Evolutionary conservation across 2,888 invertebrate genomes (phyloP).

Genomic region (Athalia circularis): DNA sequence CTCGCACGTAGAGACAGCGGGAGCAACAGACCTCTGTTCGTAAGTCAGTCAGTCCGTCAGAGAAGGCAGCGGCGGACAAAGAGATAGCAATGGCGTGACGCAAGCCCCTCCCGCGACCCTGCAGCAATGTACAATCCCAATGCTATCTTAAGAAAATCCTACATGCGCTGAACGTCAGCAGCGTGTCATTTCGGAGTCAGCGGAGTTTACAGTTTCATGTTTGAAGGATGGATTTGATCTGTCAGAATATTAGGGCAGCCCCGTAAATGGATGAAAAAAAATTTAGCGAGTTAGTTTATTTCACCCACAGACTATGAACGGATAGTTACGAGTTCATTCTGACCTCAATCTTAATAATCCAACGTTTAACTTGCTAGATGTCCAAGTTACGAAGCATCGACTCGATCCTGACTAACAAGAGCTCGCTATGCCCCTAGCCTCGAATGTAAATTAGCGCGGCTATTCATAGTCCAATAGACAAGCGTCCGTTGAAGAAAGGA

Average conservation of each 20-base stretch:
- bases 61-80: constrained; percentile 55
- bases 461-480: constrained; percentile 66
- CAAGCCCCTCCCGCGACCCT: constrained; percentile 51
- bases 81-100: constrained; percentile 62
- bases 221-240: background rate
- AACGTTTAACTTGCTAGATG: constrained; percentile 32
- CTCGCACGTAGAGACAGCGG: constrained; percentile 47
- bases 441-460: constrained; percentile 53
- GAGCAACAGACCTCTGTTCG: background rate
- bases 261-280: background rate
- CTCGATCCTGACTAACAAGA: constrained; percentile 1
- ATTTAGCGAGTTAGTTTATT: background rate
- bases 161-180: constrained; percentile 36
- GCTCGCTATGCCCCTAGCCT: constrained; percentile 17
- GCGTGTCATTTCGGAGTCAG: background rate
- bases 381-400: constrained; percentile 23
- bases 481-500: constrained; percentile 48
- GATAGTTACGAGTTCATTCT: constrained; percentile 12
- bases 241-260: constrained; percentile 14
- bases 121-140: background rate
- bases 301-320: background rate
- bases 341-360: constrained; percentile 37
- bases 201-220: background rate
- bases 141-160: constrained; percentile 28
- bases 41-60: constrained; percentile 14